phyloP scores from a whole-genome alignment of 2,797 vertebrate genomes.

The Pogoniulus pusillus region DNA sequence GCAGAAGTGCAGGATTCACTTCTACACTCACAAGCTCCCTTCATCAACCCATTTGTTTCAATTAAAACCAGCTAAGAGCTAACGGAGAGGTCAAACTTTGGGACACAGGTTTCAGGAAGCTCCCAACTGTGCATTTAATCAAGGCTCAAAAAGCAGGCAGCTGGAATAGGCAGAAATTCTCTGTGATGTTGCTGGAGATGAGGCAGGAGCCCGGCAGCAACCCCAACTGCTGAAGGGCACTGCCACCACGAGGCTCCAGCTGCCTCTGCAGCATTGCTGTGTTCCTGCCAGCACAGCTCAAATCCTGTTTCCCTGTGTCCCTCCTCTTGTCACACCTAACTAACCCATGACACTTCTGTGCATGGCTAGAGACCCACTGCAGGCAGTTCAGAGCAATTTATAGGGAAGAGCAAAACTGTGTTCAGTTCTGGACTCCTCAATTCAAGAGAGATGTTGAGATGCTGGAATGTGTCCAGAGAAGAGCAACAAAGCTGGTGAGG shows the following conservation, averaged over 20 bases:
- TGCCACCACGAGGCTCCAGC: background rate
- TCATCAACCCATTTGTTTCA: accelerated
- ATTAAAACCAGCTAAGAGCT: background rate
- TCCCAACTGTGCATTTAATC: accelerated
- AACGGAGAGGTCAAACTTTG: background rate
- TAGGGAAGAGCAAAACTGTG: background rate
- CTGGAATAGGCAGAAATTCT: background rate
- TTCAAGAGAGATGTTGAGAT: too few relatives aligned
- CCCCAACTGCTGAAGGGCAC: background rate
- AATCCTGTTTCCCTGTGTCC: background rate
- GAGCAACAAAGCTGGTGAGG: too few relatives aligned
- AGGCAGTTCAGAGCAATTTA: background rate
- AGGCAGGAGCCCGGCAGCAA: background rate
- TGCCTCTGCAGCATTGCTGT: background rate
- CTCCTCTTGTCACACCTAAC: background rate
- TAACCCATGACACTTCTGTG: background rate
- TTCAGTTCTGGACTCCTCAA: too few relatives aligned
- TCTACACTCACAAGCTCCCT: background rate
- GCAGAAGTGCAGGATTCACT: background rate
- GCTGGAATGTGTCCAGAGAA: too few relatives aligned
- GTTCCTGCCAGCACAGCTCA: background rate
- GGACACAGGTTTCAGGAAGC: background rate
- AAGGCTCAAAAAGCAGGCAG: background rate
- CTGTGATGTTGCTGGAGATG: too few relatives aligned
- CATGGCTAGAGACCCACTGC: background rate